Conservation (phyloP, 2,113 vertebrate genomes). For the Pimephales promelas region DNA sequence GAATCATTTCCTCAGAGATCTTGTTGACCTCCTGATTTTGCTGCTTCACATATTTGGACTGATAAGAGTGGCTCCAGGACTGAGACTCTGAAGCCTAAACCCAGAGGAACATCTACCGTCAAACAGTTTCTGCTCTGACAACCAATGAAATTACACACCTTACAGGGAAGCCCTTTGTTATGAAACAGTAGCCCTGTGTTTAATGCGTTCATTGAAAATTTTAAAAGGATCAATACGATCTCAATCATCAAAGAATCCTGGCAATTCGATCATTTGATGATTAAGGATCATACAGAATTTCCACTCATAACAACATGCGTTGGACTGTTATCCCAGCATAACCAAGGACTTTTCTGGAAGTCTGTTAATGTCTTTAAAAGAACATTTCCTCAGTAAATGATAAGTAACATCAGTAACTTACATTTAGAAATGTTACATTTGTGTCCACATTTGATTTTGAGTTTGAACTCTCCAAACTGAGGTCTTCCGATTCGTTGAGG, state of each 20-base stretch:
- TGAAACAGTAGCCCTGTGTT: conserved; percentile 35
- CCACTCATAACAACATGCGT: conserved; percentile 21
- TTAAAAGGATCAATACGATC: conserved; percentile 29
- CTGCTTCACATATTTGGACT: conserved; percentile 90
- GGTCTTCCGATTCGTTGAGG: conserved; percentile 94
- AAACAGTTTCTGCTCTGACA: conserved; percentile 56
- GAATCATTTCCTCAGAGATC: conserved; percentile 86
- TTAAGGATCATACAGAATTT: conserved; percentile 22
- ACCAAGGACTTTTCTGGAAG: conserved; percentile 44
- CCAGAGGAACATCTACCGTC: conserved; percentile 72
- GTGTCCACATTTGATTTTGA: conserved; percentile 94
- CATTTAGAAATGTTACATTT: conserved; percentile 95
- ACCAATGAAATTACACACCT: conserved; percentile 48
- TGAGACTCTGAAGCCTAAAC: conserved; percentile 91
- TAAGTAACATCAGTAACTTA: conserved; percentile 78
- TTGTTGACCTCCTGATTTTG: conserved; percentile 86
- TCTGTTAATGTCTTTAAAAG: conserved; percentile 35
- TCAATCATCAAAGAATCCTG: conserved; percentile 36
- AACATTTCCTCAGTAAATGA: conserved; percentile 65
- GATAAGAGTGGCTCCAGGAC: conserved; percentile 90
- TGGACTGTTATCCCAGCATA: conserved; percentile 11
- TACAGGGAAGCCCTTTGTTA: conserved; percentile 56
- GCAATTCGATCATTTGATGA: conserved; percentile 22
- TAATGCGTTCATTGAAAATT: conserved; percentile 11
- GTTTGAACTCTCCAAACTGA: conserved; percentile 87